Conservation (phyloP, 2,797 vertebrate genomes). For the Xenopus petersii region DNA sequence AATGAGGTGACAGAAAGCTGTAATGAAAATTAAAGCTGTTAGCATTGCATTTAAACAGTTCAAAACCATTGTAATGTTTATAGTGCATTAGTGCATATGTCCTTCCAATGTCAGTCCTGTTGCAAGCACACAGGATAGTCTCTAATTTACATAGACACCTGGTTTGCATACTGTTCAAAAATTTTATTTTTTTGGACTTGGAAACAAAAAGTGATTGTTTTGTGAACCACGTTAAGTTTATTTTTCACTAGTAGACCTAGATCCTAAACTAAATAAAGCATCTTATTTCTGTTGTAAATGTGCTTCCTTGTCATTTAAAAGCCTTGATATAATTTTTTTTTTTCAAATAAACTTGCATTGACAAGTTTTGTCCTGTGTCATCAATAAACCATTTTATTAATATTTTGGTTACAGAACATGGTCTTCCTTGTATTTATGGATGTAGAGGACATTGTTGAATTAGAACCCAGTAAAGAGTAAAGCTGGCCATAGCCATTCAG, state of each 20-base stretch:
- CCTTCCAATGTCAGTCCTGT: constrained; percentile 72
- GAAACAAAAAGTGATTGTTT: constrained; percentile 70
- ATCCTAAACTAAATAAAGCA: constrained; percentile 76
- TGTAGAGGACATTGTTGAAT: no score
- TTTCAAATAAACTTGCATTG: constrained; percentile 64
- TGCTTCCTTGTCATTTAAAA: constrained; percentile 72
- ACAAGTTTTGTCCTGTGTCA: constrained; percentile 48
- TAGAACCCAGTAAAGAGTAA: no score
- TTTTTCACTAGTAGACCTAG: constrained; percentile 75
- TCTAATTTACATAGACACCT: constrained; percentile 68
- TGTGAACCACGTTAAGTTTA: constrained; percentile 67
- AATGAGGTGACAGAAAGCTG: constrained; percentile 99
- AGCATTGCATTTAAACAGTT: constrained; percentile 64
- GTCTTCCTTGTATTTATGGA: no score
- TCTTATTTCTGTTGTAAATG: constrained; percentile 76
- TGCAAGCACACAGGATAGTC: constrained; percentile 65
- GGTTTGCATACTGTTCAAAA: constrained; percentile 77
- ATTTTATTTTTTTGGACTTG: constrained; percentile 75
- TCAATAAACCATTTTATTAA: not conserved
- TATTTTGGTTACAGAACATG: not conserved
- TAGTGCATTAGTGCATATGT: constrained; percentile 66
- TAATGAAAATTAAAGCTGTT: constrained; percentile 84
- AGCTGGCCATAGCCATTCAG: no score
- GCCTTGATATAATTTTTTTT: constrained; percentile 68
- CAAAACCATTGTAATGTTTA: constrained; percentile 67